Evolutionary conservation across 1,140 invertebrate species (phyloP).

Genomic region (Myzus persicae): DNA sequence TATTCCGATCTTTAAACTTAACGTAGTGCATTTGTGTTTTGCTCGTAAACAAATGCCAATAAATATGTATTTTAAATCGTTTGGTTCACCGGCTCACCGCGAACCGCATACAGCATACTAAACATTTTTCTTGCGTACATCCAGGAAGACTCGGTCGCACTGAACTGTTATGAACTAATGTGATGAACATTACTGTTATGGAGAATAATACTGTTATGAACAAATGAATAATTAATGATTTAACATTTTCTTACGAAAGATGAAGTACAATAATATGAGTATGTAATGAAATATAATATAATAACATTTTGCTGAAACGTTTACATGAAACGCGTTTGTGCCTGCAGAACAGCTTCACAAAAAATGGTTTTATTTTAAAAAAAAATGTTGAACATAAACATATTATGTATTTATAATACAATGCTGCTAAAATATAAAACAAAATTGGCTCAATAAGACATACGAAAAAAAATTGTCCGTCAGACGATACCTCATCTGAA

Average conservation of each 20-base stretch:
- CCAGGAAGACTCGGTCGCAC: background rate
- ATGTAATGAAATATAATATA: background rate
- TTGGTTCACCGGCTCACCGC: background rate
- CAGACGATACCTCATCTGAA: background rate
- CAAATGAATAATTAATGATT: background rate
- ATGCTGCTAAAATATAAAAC: background rate
- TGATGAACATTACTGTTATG: no score
- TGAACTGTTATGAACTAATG: background rate
- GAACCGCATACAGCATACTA: no score
- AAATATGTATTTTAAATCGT: background rate
- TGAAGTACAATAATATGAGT: background rate
- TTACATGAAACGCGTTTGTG: background rate
- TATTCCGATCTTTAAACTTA: background rate
- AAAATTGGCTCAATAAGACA: background rate
- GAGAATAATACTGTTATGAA: background rate
- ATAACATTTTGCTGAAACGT: background rate
- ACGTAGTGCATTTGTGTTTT: background rate
- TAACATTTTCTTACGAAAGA: background rate
- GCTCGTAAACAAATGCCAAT: no score
- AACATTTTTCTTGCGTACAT: background rate
- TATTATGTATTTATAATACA: background rate
- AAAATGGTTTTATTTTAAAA: background rate
- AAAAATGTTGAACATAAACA: background rate
- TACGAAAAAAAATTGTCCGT: background rate
- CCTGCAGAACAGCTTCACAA: background rate